These are phyloP conservation scores for Chaetorhynchus papuensis DNA, from an alignment of 2,113 vertebrate species.

Conservation along the genomic window DNA sequence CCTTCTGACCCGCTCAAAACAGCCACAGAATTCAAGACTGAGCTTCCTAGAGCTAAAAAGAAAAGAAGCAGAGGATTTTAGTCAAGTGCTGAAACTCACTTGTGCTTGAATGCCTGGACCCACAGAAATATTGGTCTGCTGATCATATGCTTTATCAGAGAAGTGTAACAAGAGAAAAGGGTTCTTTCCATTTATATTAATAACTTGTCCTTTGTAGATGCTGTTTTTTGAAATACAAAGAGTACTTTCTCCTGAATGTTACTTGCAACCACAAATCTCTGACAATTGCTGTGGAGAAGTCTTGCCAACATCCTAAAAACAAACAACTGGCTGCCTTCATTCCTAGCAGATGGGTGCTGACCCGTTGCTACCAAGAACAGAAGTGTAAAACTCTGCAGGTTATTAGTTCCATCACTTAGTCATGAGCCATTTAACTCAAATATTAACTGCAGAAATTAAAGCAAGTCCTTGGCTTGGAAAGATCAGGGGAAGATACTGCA, in stretches of 20 bases:
- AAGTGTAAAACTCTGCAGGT: slow-evolving; percentile 26
- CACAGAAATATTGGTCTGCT: not conserved
- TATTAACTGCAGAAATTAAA: slow-evolving; percentile 62
- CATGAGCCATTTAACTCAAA: slow-evolving; percentile 61
- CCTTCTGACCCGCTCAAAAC: not conserved
- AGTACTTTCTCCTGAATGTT: not conserved
- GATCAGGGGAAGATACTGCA: slow-evolving; percentile 9
- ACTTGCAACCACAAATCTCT: not conserved
- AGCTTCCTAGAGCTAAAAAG: not conserved
- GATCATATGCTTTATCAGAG: not conserved
- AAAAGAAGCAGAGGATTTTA: not conserved
- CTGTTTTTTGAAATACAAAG: not conserved
- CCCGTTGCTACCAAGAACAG: not conserved
- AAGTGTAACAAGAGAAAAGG: not conserved
- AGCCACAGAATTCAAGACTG: not conserved
- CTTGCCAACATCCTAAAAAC: not conserved
- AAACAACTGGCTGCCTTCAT: not conserved
- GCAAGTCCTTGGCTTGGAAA: slow-evolving; percentile 54
- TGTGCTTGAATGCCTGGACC: not conserved
- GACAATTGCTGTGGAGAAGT: not conserved
- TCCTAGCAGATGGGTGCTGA: slow-evolving; percentile 14
- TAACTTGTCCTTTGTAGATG: not conserved
- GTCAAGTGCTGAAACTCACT: not conserved
- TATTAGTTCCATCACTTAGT: slow-evolving; percentile 63
- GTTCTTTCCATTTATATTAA: not conserved